Conservation (phyloP, 2,113 vertebrate species). For the Alligator mississippiensis region DNA sequence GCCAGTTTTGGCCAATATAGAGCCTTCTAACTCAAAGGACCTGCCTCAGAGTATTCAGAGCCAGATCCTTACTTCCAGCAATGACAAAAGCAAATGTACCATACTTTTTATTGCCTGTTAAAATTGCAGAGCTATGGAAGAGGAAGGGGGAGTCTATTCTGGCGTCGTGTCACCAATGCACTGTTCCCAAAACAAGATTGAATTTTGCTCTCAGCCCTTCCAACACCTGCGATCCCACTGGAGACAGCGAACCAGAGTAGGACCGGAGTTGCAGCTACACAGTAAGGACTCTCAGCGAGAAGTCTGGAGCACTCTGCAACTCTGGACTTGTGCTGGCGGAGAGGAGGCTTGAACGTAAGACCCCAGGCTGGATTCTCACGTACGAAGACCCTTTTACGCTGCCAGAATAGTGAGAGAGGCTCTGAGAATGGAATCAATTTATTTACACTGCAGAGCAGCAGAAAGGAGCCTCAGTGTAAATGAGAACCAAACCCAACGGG, state of each 20-base stretch:
- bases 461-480: background rate
- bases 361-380: background rate
- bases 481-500: background rate
- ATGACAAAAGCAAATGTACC: background rate
- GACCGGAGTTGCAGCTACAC: background rate
- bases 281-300: background rate
- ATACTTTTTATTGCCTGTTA: background rate
- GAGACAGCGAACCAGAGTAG: background rate
- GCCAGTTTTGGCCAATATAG: too few species aligned
- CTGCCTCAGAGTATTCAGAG: background rate
- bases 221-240: background rate
- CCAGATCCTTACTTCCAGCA: background rate
- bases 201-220: background rate
- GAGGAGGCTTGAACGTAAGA: background rate
- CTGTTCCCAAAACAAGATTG: background rate
- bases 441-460: background rate
- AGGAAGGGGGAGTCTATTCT: slow-evolving; percentile 15
- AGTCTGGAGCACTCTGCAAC: background rate
- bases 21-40: background rate
- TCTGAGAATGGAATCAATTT: background rate
- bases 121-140: background rate
- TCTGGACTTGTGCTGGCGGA: background rate
- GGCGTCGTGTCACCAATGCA: background rate
- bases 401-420: too few species aligned
- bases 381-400: background rate